phyloP scores from a whole-genome alignment of 2,888 invertebrate species.

The Vandiemenella viatica region DNA sequence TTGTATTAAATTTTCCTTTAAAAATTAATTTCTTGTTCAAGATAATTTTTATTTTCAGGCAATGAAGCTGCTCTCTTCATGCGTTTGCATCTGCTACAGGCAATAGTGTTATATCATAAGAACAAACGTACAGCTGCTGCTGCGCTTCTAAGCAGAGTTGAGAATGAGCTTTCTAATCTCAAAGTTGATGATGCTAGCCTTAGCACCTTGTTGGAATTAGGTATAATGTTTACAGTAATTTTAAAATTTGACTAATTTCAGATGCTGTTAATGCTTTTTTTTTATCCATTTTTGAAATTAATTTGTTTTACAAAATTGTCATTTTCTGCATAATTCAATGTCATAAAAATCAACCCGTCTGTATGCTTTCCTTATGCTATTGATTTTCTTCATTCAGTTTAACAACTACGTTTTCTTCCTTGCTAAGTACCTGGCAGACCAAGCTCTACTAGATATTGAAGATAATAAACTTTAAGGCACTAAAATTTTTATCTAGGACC shows the following conservation, averaged over 20 bases:
- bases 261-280: not conserved
- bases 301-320: slow-evolving; percentile 1
- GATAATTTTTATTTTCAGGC: slow-evolving; percentile 30
- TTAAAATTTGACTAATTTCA: not conserved
- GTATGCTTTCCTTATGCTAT: too few species aligned
- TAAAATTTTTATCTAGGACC: too few species aligned
- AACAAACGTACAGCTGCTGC: slow-evolving; percentile 49
- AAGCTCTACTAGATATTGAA: too few species aligned
- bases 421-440: too few species aligned
- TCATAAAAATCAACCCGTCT: too few species aligned
- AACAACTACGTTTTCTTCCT: too few species aligned
- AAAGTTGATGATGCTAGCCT: slow-evolving; percentile 43
- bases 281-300: too few species aligned
- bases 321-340: too few species aligned
- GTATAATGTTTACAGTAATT: slow-evolving; percentile 27
- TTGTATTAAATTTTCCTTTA: not conserved
- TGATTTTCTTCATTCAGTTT: too few species aligned
- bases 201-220: slow-evolving; percentile 39
- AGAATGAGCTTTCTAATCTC: slow-evolving; percentile 44
- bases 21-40: not conserved
- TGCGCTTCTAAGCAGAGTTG: slow-evolving; percentile 42
- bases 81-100: slow-evolving; percentile 65
- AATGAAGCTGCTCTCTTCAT: slow-evolving; percentile 59
- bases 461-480: too few species aligned
- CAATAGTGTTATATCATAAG: slow-evolving; percentile 62